Percentiles rank a stretch among this genome's conserved stretches.
These are phyloP conservation scores for Vimba vimba DNA, from an alignment of 2,113 vertebrate genomes.

Conservation along the genomic window DNA sequence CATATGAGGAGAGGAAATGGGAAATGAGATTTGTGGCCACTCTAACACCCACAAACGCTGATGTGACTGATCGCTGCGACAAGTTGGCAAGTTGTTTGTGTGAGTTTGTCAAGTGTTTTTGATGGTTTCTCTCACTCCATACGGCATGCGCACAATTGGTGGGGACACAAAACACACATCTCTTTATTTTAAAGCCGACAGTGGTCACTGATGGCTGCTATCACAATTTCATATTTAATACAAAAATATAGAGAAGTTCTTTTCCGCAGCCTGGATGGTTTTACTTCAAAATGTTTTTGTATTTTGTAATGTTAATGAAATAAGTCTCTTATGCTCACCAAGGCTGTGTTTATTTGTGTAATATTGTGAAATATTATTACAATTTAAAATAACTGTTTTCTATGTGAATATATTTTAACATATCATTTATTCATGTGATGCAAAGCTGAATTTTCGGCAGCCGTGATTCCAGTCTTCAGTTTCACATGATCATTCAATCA, in stretches of 20 bases:
- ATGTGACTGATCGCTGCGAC: constrained; percentile 53
- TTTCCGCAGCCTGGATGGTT: too few species aligned
- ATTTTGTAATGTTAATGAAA: too few species aligned
- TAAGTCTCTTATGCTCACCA: too few species aligned
- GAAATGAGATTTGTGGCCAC: constrained; percentile 67
- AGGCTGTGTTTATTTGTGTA: too few species aligned
- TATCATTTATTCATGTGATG: too few species aligned
- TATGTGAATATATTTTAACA: too few species aligned
- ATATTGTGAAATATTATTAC: too few species aligned
- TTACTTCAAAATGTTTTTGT: too few species aligned
- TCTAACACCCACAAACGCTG: constrained; percentile 38
- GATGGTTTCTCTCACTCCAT: background rate
- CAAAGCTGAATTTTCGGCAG: too few species aligned
- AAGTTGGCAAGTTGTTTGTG: constrained; percentile 49
- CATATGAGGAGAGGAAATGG: constrained; percentile 56
- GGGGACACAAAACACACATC: background rate
- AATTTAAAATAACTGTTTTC: too few species aligned
- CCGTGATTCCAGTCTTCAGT: too few species aligned
- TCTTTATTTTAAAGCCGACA: constrained; percentile 1
- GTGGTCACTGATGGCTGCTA: background rate
- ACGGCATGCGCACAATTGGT: background rate
- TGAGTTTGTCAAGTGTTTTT: constrained; percentile 26
- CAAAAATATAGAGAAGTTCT: background rate
- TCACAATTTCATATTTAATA: constrained; percentile 2
- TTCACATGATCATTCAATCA: too few species aligned